A percentile compares a stretch with the other conserved stretches of the same genome.
Conservation (phyloP, 2,113 vertebrate species). For the Petaurus breviceps region DNA sequence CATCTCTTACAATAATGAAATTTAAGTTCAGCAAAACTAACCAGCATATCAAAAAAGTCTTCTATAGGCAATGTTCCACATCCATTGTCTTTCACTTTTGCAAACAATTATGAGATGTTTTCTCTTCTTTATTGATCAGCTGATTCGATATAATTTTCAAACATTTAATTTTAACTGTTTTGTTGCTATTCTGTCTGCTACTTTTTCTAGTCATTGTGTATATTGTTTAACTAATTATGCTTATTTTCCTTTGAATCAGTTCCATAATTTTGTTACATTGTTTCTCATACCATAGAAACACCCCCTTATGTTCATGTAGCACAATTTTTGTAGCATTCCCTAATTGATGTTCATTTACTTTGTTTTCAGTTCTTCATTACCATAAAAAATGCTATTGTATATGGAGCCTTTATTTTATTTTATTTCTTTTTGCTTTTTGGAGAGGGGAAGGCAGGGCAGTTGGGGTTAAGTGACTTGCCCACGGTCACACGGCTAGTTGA, state of each 20-base stretch:
- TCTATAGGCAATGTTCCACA: not conserved
- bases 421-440: no score
- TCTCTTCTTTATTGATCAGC: not conserved
- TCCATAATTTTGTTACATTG: not conserved
- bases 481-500: no score
- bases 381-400: not conserved
- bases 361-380: not conserved
- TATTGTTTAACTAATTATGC: not conserved
- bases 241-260: not conserved
- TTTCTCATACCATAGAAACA: not conserved
- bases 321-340: not conserved
- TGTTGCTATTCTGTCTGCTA: not conserved
- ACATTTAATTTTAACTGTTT: not conserved
- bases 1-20: not conserved
- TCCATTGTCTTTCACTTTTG: not conserved
- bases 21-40: not conserved
- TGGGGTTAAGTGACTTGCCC: no score
- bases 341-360: not conserved
- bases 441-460: no score
- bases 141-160: not conserved
- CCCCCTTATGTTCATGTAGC: accelerated
- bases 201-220: not conserved
- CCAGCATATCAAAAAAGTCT: not conserved
- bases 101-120: not conserved
- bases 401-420: not conserved